phyloP scores from a whole-genome alignment of 2,797 vertebrate species.

The Rhinichthys osculus region DNA sequence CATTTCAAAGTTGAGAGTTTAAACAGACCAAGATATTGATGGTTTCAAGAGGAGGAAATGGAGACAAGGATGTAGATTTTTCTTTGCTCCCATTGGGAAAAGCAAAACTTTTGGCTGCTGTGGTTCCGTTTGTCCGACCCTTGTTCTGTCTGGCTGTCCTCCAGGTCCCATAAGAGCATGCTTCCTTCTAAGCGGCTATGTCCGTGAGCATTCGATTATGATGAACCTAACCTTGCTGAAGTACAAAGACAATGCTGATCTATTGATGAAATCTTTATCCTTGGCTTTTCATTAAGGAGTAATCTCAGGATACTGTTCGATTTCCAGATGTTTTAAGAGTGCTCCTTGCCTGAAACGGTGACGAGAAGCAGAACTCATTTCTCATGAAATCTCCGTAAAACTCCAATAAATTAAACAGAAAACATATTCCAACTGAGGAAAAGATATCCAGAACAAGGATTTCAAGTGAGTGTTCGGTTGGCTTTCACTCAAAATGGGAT shows the following conservation, averaged over 20 bases:
- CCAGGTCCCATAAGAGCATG: slow-evolving; percentile 59
- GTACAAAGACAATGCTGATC: neutral
- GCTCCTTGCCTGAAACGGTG: neutral
- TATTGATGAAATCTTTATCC: neutral
- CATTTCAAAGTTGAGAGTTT: slow-evolving; percentile 14
- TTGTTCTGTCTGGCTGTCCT: slow-evolving; percentile 62
- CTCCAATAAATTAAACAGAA: neutral
- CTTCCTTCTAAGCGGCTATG: slow-evolving; percentile 46
- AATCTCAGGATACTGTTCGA: neutral
- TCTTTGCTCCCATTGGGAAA: slow-evolving; percentile 6
- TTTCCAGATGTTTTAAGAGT: neutral
- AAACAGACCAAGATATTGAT: slow-evolving; percentile 39
- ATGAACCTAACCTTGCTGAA: neutral
- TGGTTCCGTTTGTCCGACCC: slow-evolving; percentile 50
- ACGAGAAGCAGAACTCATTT: slow-evolving; percentile 17
- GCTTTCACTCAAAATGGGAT: neutral
- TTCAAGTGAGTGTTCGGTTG: neutral
- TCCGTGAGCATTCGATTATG: slow-evolving; percentile 17
- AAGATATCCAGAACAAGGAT: neutral
- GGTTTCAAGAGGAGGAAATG: slow-evolving; percentile 36
- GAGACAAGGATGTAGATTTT: slow-evolving; percentile 14
- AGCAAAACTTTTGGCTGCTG: slow-evolving; percentile 20
- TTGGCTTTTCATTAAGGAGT: neutral
- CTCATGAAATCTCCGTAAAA: neutral
- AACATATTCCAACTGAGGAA: neutral